Evolutionary conservation across 1,140 invertebrate species (phyloP).

Genomic region (Neotoxoptera formosana): DNA sequence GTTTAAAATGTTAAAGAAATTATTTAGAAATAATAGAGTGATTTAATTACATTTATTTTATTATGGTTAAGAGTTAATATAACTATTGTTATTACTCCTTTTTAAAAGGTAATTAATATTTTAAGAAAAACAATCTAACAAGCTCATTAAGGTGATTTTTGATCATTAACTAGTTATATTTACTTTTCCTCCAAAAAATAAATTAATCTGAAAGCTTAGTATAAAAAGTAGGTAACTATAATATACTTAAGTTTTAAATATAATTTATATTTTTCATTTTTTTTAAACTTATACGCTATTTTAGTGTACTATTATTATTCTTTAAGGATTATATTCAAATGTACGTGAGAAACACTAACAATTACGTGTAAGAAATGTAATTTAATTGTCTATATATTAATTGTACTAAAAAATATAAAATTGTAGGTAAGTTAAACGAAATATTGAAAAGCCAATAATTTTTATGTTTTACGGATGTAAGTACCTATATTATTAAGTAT

Average conservation of each 20-base stretch:
- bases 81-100: background rate
- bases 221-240: background rate
- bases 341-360: background rate
- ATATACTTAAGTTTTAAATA: no score
- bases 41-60: background rate
- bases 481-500: background rate
- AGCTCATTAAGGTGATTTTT: background rate
- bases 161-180: background rate
- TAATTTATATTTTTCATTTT: no score
- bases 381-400: background rate
- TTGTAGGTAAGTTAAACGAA: background rate
- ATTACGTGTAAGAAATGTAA: background rate
- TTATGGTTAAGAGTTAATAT: background rate
- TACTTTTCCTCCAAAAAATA: background rate
- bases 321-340: background rate
- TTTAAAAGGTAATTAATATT: background rate
- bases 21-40: background rate
- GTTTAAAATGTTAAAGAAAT: background rate
- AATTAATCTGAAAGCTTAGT: background rate
- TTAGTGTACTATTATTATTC: no score
- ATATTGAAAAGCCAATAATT: background rate
- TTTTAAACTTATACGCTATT: no score
- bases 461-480: background rate
- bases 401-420: background rate
- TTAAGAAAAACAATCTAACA: background rate